Evolutionary conservation across 2,888 invertebrate species (phyloP), one percentile per base, ranked within the genome.

Genomic region (Drosophila leonis): DNA sequence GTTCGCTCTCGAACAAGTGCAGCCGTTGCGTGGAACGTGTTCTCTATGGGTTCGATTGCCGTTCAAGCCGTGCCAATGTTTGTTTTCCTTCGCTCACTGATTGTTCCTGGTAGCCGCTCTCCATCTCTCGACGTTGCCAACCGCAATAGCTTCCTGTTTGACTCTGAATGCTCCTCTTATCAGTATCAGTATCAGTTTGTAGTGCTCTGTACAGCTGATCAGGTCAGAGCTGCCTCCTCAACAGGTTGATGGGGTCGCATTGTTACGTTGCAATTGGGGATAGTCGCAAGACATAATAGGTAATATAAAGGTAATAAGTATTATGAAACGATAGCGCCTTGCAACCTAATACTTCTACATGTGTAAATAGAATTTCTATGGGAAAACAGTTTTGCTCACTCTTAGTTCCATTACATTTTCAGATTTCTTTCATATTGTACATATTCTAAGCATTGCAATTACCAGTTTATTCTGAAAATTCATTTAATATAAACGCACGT

Each of bases 1-100:
- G 79, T 75, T 78, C 72, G 82, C 78, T 57, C 54, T 70, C 90
- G 73, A 89, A 86, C 83, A 88, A 88, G 88, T 83, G 83, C 77
- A 73, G 59, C 57, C 54, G 42, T 51, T 64, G 49, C 24, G 69
- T 75, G 77, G 59, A 65, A 70, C 86, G 65, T 76, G 88, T 77
- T 82, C 80, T 72, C 69, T 67, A 44, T 69, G 60, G 42, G 67
- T 75, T 84, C 82, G 67, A 72, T 62, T 78, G 64, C 8, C 39
- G 65, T 48, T 70, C 52, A 13, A 35, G 48, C 51, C 48, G 37
- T 64, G 49, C 24, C 48, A 56, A 24, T 63, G 20, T 57, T 57
- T 60, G 10, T 56, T 62, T 62, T 57, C 54, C 20, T 49, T 51
- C 31, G n/a, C 42, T 39, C 44, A 62, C 35, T 48, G 64, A 63